Evolutionary conservation across 2,888 invertebrate genomes (phyloP).

Genomic region (Hyppa rectilinea): DNA sequence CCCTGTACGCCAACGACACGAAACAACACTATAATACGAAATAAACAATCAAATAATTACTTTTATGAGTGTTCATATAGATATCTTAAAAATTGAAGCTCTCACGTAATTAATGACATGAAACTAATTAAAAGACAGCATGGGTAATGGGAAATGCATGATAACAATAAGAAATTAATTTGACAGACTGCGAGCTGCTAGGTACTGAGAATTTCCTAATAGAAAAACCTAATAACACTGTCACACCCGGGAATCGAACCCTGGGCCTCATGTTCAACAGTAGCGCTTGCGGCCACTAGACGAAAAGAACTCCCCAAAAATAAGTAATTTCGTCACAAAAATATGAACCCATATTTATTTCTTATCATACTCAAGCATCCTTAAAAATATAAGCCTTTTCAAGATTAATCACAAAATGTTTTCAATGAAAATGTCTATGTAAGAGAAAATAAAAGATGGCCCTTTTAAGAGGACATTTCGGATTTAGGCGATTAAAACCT

Average conservation of each 20-base stretch:
- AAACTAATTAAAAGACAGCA: no score
- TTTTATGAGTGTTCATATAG: no score
- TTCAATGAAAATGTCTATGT: slow-evolving; percentile 32
- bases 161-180: no score
- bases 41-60: no score
- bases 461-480: slow-evolving; percentile 10
- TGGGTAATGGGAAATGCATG: no score
- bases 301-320: background rate
- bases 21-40: no score
- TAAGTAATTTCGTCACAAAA: background rate
- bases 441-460: slow-evolving; percentile 11
- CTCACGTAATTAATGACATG: no score
- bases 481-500: slow-evolving; percentile 42
- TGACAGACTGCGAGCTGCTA: background rate
- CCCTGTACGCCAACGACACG: no score
- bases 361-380: background rate
- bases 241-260: background rate
- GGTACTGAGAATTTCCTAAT: background rate
- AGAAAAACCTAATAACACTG: background rate
- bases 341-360: background rate
- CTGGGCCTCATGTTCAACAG: no score
- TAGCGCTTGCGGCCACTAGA: background rate
- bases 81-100: no score
- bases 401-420: slow-evolving; percentile 24
- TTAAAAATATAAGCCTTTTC: slow-evolving; percentile 13